These are phyloP conservation scores for Sphaerophoria taeniata DNA, from an alignment of 2,888 invertebrate genomes.

Conservation along the genomic window DNA sequence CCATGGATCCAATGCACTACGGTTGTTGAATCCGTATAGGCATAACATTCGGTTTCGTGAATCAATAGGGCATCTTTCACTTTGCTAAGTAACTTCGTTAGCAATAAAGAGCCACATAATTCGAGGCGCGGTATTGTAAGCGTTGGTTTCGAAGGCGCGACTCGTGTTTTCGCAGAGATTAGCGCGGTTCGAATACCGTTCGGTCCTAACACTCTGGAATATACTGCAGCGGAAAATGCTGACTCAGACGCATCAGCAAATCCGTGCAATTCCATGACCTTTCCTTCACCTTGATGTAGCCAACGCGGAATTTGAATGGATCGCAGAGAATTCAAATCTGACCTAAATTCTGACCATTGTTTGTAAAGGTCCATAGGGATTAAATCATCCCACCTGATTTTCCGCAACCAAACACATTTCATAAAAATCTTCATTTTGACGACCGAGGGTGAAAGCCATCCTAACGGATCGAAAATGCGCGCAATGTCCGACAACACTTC, in stretches of 20 bases:
- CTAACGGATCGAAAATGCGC: neutral
- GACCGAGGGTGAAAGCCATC: slow-evolving; percentile 11
- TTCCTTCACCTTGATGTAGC: neutral
- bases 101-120: slow-evolving; percentile 41
- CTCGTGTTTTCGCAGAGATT: slow-evolving; percentile 35
- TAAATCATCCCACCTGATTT: neutral
- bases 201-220: neutral
- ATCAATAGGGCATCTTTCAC: no score
- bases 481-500: slow-evolving; percentile 39
- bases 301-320: neutral
- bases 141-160: slow-evolving; percentile 1
- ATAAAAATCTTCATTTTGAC: neutral
- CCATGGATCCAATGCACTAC: no score
- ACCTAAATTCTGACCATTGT: slow-evolving; percentile 20
- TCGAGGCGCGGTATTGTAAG: slow-evolving; percentile 44
- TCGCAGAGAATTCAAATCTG: slow-evolving; percentile 5
- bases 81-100: slow-evolving; percentile 37
- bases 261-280: slow-evolving; percentile 22
- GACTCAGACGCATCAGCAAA: neutral
- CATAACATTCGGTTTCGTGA: no score
- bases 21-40: no score
- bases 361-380: slow-evolving; percentile 14
- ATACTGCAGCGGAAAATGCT: slow-evolving; percentile 15
- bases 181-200: slow-evolving; percentile 22
- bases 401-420: neutral